Evolutionary conservation across 1,140 invertebrate genomes (phyloP).

Genomic region (Venustaconcha ellipsiformis): DNA sequence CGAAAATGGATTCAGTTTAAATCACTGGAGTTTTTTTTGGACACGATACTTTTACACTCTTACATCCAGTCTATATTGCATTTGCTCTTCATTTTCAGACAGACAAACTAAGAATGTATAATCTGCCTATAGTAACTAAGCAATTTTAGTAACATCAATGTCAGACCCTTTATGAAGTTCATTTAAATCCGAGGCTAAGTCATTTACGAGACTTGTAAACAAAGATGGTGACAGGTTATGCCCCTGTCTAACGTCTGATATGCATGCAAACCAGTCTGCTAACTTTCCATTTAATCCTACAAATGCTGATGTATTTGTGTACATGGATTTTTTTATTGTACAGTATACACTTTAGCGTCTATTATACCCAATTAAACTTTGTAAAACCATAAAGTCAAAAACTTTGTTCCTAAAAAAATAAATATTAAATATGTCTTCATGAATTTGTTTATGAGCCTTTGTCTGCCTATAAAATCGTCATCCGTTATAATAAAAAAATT

Average conservation of each 20-base stretch:
- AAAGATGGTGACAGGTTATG: slow-evolving; percentile 14
- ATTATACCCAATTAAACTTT: too few relatives aligned
- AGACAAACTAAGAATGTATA: slow-evolving; percentile 3
- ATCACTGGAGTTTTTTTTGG: slow-evolving; percentile 3
- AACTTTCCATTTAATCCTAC: too few relatives aligned
- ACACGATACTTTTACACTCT: slow-evolving; percentile 15
- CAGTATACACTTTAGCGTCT: too few relatives aligned
- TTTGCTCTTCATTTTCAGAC: background rate
- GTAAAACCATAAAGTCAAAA: too few relatives aligned
- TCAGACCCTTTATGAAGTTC: slow-evolving; percentile 6
- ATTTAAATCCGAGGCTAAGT: slow-evolving; percentile 7
- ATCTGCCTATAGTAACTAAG: slow-evolving; percentile 5
- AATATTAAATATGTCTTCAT: too few relatives aligned
- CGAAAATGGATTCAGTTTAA: slow-evolving; percentile 15
- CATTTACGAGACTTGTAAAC: slow-evolving; percentile 15
- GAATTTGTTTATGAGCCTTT: too few relatives aligned
- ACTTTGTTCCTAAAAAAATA: too few relatives aligned
- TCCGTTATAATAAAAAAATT: too few relatives aligned
- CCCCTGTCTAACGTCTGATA: slow-evolving; percentile 16
- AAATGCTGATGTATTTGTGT: too few relatives aligned
- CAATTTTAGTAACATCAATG: slow-evolving; percentile 1
- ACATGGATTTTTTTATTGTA: too few relatives aligned
- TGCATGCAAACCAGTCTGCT: slow-evolving; percentile 15
- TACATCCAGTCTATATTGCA: slow-evolving; percentile 4
- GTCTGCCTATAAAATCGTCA: too few relatives aligned